Evolutionary conservation across 2,888 invertebrate genomes (phyloP), one percentile per base, ranked within the genome.

Genomic region (Thumatha senex): DNA sequence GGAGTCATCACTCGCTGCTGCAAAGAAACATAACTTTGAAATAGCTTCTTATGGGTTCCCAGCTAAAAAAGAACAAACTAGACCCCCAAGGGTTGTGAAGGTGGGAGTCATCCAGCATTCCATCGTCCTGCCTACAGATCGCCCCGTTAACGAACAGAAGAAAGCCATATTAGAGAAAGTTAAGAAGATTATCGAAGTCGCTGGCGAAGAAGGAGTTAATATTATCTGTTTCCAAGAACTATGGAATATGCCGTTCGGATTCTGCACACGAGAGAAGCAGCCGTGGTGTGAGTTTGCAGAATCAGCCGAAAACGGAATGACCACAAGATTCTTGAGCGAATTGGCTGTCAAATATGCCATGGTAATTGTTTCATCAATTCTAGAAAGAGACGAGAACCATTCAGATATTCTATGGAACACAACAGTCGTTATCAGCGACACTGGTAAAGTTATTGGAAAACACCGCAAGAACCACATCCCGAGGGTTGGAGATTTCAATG

Each of bases 251-350:
- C 99, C 99, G 0, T 99, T 99, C 89, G 98, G 97, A 0, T 99
- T 99, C 86, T 99, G 99, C 82, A 99, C 99, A 0, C 93, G 99
- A 36, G 98, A 98, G 88, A 98, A 98, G 79, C 94, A 95, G 57
- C 99, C 99, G 0, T 99, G 99, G 99, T 97, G 97, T 74, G 98
- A 99, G 86, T 98, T 99, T 83, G 99, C 99, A 0, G 99, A 99
- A 84, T 95, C 96, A 18, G 98, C 97, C 0, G 95, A 97, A 80
- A 90, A 93, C 46, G 99, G 99, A 0, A 96, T 97, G 0, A 96
- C 98, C 0, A 98, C 97, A 0, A 92, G 94, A 64, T 95, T 99
- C 76, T 82, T 99, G 34, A 93, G 95, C 67, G 93, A 96, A 92
- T 82, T 98, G 39, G 97, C 98, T 0, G 92, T 93, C 51, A 93